Evolutionary conservation across 1,140 invertebrate genomes (phyloP), one percentile per base, ranked within the genome.

Genomic region (Hirudo medicinalis): DNA sequence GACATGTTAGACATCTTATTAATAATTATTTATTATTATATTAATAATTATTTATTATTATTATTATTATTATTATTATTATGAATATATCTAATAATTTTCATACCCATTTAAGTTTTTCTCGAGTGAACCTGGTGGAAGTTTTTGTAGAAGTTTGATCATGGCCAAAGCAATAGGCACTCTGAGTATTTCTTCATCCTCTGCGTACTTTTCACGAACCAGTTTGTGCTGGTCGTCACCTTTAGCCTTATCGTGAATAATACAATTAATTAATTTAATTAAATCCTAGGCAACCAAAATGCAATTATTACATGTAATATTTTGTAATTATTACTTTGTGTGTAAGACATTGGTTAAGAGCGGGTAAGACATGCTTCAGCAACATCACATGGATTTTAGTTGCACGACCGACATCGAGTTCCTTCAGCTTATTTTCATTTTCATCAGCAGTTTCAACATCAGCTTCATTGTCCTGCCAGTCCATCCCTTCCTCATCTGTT

Each of bases 81-180:
- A 76, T 25, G 29, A 27, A 67, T 20, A 36, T 36, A 2, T 36
- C 32, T 36, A 36, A 36, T 36, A 36, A 49, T 17, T 49, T 49
- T 74, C 49, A 85, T 82, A 90, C 90, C 89, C 87, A 40, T 91
- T 88, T 54, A 97, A 80, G 82, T 92, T 89, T 67, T 85, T 80
- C 54, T 90, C 86, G 20, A 96, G 78, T 36, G 91, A 77, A 80
- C 73, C 86, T 81, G 74, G 86, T 57, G 94, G 94, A 54, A 98
- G 82, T 76, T 89, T 89, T 77, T 96, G 91, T 17, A 99, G 78
- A 27, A 99, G 78, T 79, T 96, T 96, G 0, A 97, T 90, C 75
- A 95, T 85, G 0, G 94, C 92, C 54, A 97, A 81, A 0, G 92
- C 92, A 75, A 98, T 88, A 0, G 95, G 94, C 17, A 97, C 89